phyloP scores from a whole-genome alignment of 2,797 vertebrate genomes.

The Crax fasciolata region DNA sequence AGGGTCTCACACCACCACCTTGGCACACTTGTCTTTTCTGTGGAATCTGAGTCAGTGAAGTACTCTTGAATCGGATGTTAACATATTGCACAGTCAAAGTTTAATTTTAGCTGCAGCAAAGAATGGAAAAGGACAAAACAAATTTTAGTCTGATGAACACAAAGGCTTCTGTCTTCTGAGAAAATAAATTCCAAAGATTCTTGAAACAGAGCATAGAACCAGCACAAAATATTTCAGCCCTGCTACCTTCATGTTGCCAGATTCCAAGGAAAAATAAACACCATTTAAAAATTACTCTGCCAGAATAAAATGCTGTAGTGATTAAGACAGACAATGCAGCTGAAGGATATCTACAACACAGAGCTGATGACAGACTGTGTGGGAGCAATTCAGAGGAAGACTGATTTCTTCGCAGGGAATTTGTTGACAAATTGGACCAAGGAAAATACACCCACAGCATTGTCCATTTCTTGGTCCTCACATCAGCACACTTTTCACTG shows the following conservation, averaged over 20 bases:
- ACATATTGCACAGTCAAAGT: background rate
- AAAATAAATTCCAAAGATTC: background rate
- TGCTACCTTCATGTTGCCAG: background rate
- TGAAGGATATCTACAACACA: background rate
- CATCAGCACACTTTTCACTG: background rate
- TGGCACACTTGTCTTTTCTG: background rate
- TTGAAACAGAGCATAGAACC: background rate
- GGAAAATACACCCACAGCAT: background rate
- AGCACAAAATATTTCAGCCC: background rate
- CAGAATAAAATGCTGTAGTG: background rate
- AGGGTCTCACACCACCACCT: background rate
- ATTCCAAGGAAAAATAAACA: constrained; percentile 1
- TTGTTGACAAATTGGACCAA: background rate
- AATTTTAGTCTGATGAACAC: rapidly evolving
- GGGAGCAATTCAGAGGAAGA: background rate
- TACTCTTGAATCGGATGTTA: background rate
- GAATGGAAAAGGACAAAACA: background rate
- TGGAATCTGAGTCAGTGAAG: background rate
- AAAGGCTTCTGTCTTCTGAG: background rate
- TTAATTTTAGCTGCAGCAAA: background rate
- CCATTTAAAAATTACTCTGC: background rate
- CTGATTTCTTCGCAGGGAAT: background rate
- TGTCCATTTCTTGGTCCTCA: background rate
- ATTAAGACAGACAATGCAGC: background rate
- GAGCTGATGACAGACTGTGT: background rate